Evolutionary conservation across 2,888 invertebrate species (phyloP), one percentile per base, ranked within the genome.

Genomic region (Cerastoderma edule): DNA sequence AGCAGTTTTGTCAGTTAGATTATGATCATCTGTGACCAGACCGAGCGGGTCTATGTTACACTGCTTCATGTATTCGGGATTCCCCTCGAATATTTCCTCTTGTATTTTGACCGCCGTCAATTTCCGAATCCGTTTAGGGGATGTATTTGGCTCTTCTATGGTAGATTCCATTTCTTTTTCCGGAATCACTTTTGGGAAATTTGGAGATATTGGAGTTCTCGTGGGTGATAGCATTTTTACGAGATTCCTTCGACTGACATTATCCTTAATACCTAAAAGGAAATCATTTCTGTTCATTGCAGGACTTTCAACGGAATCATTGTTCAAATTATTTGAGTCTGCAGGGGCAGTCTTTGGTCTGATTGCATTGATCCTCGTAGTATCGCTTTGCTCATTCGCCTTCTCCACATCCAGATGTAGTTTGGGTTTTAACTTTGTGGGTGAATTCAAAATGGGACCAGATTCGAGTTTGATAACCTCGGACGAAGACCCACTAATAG

Each of bases 81-180:
- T 72, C 19, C 72, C 67, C 65, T 82, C 81, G 67, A 67, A 82
- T 50, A 82, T 72, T 67, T 82, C 81, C 44, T 82, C 81, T 46
- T 78, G 71, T 35, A 82, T 82, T 53, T 82, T 82, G 2, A 82
- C 76, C 28, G 81, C 81, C 46, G 75, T 82, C 39, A 82, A 67
- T 66, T 82, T 82, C n/a, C 78, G 81, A 39, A 78, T 78, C 53
- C 35, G 32, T 28, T 46, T 67, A 10, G 75, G 75, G 8, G 44
- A 24, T 28, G 16, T 30, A 10, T 32, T 16, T 54, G n/a, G 19
- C 28, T 65, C 30, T 2, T 65, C 46, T 19, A 22, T 16, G 6
- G 46, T 44, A 19, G 8, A 2, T 4, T 30, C 30, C 1, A n/a
- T n/a, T n/a, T n/a, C n/a, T n/a, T 35, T 35, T 24, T 13, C n/a